Percentiles rank a stretch among this genome's conserved stretches.
phyloP scores from a whole-genome alignment of 2,888 invertebrate species.

The Atherix ibis region DNA sequence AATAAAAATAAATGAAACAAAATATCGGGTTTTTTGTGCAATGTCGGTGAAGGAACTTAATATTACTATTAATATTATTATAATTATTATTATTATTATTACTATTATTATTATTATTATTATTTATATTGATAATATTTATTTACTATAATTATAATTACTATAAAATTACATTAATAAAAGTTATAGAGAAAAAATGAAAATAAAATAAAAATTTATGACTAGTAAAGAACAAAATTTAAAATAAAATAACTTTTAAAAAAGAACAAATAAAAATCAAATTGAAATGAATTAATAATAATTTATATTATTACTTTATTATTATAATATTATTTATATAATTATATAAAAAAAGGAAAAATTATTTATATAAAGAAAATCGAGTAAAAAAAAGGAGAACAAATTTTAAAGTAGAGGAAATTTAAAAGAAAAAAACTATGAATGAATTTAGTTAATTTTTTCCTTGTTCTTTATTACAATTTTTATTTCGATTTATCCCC shows the following conservation, averaged over 20 bases:
- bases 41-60: conserved; percentile 50
- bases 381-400: too few species aligned
- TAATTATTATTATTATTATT: conserved; percentile 5
- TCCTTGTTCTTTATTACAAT: too few species aligned
- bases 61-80: conserved; percentile 13
- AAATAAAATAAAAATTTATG: not conserved
- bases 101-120: conserved; percentile 7
- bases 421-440: too few species aligned
- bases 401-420: too few species aligned
- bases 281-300: conserved; percentile 3
- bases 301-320: not conserved
- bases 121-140: not conserved
- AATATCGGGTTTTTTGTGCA: conserved; percentile 74
- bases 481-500: too few species aligned
- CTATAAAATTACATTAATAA: conserved; percentile 3
- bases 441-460: too few species aligned
- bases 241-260: too few species aligned
- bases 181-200: not conserved
- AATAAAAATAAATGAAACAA: conserved; percentile 38
- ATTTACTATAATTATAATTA: not conserved
- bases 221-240: not conserved
- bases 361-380: too few species aligned
- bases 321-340: too few species aligned
- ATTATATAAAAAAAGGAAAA: too few species aligned
- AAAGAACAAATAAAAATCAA: conserved; percentile 4